phyloP scores from a whole-genome alignment of 2,797 vertebrate species.

The Neosilurus mollespiculum region DNA sequence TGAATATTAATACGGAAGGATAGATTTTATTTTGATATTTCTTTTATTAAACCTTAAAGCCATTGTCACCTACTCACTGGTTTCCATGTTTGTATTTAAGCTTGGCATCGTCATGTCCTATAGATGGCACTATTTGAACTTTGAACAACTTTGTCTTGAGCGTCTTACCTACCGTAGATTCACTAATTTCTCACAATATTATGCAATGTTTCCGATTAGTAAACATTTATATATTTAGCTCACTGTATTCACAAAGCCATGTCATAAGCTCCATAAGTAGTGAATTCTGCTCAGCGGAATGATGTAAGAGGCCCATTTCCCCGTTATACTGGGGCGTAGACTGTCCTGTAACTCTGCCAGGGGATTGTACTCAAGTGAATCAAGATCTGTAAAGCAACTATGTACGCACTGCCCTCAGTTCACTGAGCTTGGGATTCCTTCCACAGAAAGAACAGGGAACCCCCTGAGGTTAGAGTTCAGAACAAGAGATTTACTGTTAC shows the following conservation, averaged over 20 bases:
- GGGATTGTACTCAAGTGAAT: constrained; percentile 11
- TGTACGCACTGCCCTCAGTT: constrained; percentile 12
- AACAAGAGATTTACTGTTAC: constrained; percentile 27
- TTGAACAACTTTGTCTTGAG: not conserved
- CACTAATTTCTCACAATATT: not conserved
- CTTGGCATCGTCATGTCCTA: not conserved
- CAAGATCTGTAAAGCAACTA: constrained; percentile 46
- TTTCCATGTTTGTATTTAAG: not conserved
- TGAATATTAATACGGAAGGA: too few species aligned
- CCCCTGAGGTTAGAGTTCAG: constrained; percentile 16
- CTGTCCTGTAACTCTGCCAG: constrained; percentile 33
- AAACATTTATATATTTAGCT: not conserved
- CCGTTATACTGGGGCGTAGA: not conserved
- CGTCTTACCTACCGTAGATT: not conserved
- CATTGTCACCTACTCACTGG: too few species aligned
- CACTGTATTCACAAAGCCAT: not conserved
- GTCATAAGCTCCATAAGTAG: not conserved
- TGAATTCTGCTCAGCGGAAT: constrained; percentile 8
- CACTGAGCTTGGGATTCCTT: constrained; percentile 14
- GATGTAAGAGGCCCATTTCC: not conserved
- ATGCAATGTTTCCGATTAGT: not conserved
- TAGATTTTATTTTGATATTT: too few species aligned
- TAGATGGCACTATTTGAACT: constrained; percentile 19
- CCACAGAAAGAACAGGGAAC: not conserved
- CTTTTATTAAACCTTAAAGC: too few species aligned